Evolutionary conservation across 2,888 invertebrate species (phyloP).

Genomic region (Plagiodera versicolora): DNA sequence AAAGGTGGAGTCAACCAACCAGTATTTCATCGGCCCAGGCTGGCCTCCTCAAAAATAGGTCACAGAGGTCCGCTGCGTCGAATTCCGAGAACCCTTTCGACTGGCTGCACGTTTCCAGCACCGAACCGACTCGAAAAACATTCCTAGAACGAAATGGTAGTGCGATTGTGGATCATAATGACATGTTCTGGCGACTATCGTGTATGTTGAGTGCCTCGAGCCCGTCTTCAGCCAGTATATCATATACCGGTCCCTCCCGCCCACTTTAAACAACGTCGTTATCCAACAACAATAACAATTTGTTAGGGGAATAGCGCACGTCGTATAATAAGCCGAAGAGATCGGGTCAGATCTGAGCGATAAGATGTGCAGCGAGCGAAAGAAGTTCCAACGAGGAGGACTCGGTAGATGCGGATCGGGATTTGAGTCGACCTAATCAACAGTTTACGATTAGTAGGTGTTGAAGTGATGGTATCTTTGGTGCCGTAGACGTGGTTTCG

Average conservation of each 20-base stretch:
- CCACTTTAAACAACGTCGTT: conserved; percentile 55
- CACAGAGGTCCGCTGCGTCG: not conserved
- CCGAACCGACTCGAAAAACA: conserved; percentile 14
- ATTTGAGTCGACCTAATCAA: conserved; percentile 27
- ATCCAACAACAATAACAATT: conserved; percentile 57
- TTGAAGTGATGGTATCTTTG: not conserved
- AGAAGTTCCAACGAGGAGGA: conserved; percentile 23
- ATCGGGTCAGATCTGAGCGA: conserved; percentile 45
- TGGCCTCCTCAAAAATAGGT: not conserved
- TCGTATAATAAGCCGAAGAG: conserved; percentile 52
- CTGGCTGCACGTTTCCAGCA: not conserved
- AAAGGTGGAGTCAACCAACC: not conserved
- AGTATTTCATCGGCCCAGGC: not conserved
- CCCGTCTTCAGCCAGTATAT: conserved; percentile 49
- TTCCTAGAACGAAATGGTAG: conserved; percentile 39
- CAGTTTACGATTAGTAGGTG: conserved; percentile 19
- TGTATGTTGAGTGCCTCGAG: conserved; percentile 47
- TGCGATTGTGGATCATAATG: conserved; percentile 50
- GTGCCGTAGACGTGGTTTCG: not conserved
- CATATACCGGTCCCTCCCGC: conserved; percentile 52
- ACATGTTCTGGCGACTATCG: conserved; percentile 47
- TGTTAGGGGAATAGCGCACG: conserved; percentile 53
- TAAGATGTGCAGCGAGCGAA: conserved; percentile 11
- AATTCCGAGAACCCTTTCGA: not conserved
- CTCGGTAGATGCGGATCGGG: conserved; percentile 28